These are phyloP conservation scores for Campoletis sonorensis DNA, from an alignment of 1,140 invertebrate species.

Conservation along the genomic window DNA sequence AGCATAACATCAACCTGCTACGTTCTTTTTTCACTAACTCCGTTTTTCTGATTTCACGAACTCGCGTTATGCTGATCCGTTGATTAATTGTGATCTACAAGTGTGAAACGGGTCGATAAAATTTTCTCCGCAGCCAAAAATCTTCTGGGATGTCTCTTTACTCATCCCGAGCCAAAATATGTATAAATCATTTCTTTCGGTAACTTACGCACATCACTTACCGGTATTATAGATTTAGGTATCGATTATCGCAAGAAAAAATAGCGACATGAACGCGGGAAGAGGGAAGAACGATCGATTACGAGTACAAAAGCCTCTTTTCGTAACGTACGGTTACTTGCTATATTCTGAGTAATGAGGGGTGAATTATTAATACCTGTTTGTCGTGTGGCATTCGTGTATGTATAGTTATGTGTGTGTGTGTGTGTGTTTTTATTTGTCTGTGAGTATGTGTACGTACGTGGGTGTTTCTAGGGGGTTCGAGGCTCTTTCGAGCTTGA, in stretches of 20 bases:
- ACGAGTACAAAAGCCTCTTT: constrained; percentile 68
- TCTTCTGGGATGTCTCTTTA: neutral
- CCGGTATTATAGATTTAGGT: neutral
- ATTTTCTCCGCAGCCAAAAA: neutral
- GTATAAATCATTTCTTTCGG: neutral
- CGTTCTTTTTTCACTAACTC: neutral
- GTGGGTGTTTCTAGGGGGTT: neutral
- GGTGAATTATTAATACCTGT: constrained; percentile 25
- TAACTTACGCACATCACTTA: neutral
- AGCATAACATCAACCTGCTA: neutral
- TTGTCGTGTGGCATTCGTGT: constrained; percentile 8
- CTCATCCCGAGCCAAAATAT: neutral
- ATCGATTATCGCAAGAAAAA: constrained; percentile 2
- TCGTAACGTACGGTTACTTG: constrained; percentile 52
- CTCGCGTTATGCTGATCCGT: neutral
- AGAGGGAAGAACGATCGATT: constrained; percentile 64
- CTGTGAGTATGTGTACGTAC: constrained; percentile 10
- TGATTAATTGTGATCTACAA: neutral
- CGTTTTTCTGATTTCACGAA: neutral
- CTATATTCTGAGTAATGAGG: constrained; percentile 18
- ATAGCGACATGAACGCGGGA: constrained; percentile 22
- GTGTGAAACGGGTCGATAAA: neutral
- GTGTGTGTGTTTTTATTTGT: constrained; percentile 6
- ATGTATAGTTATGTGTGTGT: neutral
- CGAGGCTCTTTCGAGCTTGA: neutral